Conservation (phyloP, 2,797 vertebrate species). For the Sebastes steindachneri region DNA sequence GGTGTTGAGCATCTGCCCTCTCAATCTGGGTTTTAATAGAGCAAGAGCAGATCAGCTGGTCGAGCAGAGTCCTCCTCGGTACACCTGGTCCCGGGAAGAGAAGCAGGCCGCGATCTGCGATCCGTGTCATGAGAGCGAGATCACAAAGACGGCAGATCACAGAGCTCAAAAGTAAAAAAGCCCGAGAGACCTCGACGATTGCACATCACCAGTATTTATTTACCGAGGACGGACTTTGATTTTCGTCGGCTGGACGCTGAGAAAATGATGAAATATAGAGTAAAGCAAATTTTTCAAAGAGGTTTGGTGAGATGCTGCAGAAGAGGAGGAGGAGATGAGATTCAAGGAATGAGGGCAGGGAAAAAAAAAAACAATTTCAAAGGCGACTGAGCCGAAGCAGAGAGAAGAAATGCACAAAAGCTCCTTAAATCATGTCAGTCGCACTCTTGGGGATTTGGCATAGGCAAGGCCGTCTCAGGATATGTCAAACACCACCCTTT, state of each 20-base stretch:
- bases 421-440: constrained; percentile 75
- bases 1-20: constrained; percentile 75
- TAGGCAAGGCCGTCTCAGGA: constrained; percentile 50
- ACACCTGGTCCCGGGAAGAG: constrained; percentile 42
- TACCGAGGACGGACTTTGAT: background rate
- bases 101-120: constrained; percentile 31
- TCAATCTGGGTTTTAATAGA: constrained; percentile 68
- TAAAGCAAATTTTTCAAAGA: constrained; percentile 15
- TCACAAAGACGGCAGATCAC: constrained; percentile 18
- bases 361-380: constrained; percentile 32
- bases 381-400: constrained; percentile 51
- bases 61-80: constrained; percentile 8
- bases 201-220: background rate
- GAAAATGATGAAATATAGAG: background rate
- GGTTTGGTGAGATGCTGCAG: constrained; percentile 41
- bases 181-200: background rate
- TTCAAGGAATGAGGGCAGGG: constrained; percentile 64
- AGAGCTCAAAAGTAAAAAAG: background rate
- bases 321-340: constrained; percentile 25
- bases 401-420: constrained; percentile 65
- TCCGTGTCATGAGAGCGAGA: background rate
- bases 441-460: constrained; percentile 72
- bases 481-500: constrained; percentile 69
- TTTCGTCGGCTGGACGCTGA: background rate
- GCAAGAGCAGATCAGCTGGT: constrained; percentile 37